Evolutionary conservation across 2,797 vertebrate genomes (phyloP), one percentile per base, ranked within the genome.

Genomic region (Urocyon cinereoargenteus): DNA sequence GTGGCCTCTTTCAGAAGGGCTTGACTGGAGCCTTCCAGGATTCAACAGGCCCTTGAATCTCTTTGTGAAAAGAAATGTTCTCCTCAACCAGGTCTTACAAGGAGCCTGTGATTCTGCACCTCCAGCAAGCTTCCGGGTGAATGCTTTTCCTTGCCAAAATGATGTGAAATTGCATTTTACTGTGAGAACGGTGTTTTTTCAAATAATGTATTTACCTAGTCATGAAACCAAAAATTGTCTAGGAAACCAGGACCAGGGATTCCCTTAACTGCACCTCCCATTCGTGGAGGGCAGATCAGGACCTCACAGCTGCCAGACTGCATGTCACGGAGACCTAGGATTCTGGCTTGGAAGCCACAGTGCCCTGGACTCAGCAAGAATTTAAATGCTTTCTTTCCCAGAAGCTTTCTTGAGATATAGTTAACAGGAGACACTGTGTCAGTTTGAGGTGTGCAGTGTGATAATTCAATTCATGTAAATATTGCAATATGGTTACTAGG

Each of bases 281-380:
- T 13, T 4, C 0, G 4, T 8, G 0, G 2, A 28, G 72, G 93
- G 31, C 6, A 0, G 55, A n/a, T 13, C 1, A 0, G 0, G 6
- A 21, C 31, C 1, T 49, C 12, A 4, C 11, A 7, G 12, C 49
- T 66, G 28, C 15, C 5, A 28, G 45, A 28, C 0, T 0, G 4
- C 9, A 3, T 6, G 40, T 6, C 16, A 5, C 4, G 0, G 53
- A 0, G 24, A 36, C 18, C 45, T 26, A 55, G 45, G 5, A n/a
- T 3, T 10, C 45, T 1, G n/a, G 19, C 26, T 26, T 0, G 18
- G 51, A 79, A 86, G 73, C 55, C 64, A 36, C 11, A 28, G 40
- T 45, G 40, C 7, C 40, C 40, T 45, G 40, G 40, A 45, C 40
- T 5, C 21, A 34, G 73, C 21, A 22, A 75, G 49, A 5, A 7